These are phyloP conservation scores for Drosophila sp. DNA, from an alignment of 1,140 invertebrate species.

Conservation along the genomic window DNA sequence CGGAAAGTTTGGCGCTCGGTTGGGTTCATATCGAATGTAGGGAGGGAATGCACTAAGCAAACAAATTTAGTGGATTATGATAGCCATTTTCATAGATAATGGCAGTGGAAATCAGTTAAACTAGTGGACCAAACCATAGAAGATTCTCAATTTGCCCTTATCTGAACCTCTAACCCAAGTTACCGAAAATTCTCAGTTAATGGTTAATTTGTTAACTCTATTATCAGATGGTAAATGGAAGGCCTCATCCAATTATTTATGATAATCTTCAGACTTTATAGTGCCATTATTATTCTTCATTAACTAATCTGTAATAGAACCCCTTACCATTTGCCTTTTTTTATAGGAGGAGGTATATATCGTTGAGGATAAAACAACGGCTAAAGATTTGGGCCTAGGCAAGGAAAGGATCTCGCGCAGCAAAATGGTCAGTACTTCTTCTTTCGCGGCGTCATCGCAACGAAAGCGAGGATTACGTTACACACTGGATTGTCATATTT, in stretches of 20 bases:
- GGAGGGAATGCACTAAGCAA: not conserved
- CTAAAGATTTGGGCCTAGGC: slow-evolving; percentile 26
- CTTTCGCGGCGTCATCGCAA: not conserved
- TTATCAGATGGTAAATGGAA: too few relatives aligned
- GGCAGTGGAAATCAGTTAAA: not conserved
- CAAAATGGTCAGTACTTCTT: not conserved
- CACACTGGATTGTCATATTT: slow-evolving; percentile 52
- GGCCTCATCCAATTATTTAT: too few relatives aligned
- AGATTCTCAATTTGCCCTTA: too few relatives aligned
- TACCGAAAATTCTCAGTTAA: too few relatives aligned
- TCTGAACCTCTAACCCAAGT: too few relatives aligned
- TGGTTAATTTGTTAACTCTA: too few relatives aligned
- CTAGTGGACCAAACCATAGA: too few relatives aligned
- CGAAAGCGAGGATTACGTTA: slow-evolving; percentile 35
- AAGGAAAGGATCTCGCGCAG: slow-evolving; percentile 34
- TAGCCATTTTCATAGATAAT: not conserved
- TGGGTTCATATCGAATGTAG: not conserved
- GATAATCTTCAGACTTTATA: too few relatives aligned
- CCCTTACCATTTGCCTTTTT: not conserved
- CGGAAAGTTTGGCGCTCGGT: not conserved
- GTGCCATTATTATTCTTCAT: too few relatives aligned
- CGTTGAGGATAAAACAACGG: slow-evolving; percentile 45
- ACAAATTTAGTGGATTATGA: not conserved
- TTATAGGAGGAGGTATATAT: slow-evolving; percentile 58
- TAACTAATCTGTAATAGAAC: too few relatives aligned